Percentiles rank a stretch among this genome's conserved stretches.
These are phyloP conservation scores for Coptodon bakossiorum DNA, from an alignment of 2,113 vertebrate species.

Conservation along the genomic window DNA sequence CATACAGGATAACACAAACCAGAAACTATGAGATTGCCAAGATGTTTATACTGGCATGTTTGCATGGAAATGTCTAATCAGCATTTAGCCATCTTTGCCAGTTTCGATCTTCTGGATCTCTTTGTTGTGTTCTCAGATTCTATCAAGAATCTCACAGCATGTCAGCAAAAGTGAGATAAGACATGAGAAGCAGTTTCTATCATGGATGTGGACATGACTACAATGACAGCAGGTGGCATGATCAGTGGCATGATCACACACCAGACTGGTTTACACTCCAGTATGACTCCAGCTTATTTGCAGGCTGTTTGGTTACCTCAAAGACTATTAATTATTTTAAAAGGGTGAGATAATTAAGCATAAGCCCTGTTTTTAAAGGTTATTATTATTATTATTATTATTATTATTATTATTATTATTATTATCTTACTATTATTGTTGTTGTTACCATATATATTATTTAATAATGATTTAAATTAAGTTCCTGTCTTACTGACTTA, in stretches of 20 bases:
- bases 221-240: not conserved
- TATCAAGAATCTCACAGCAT: not conserved
- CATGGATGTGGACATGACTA: not conserved
- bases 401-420: not conserved
- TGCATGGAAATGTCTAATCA: not conserved
- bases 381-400: not conserved
- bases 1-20: not conserved
- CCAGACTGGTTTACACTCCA: not conserved
- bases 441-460: not conserved
- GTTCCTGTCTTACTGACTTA: not conserved
- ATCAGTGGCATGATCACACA: not conserved
- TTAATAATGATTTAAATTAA: not conserved
- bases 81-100: not conserved
- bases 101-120: not conserved
- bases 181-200: not conserved
- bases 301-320: not conserved
- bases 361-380: not conserved
- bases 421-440: not conserved
- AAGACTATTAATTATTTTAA: not conserved
- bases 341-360: not conserved
- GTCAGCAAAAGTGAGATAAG: not conserved
- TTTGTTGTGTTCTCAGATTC: not conserved
- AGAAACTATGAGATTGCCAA: not conserved
- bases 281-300: not conserved
- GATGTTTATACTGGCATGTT: not conserved